Evolutionary conservation across 2,113 vertebrate genomes (phyloP), one percentile per base, ranked within the genome.

Genomic region (Amblyornis subalaris): DNA sequence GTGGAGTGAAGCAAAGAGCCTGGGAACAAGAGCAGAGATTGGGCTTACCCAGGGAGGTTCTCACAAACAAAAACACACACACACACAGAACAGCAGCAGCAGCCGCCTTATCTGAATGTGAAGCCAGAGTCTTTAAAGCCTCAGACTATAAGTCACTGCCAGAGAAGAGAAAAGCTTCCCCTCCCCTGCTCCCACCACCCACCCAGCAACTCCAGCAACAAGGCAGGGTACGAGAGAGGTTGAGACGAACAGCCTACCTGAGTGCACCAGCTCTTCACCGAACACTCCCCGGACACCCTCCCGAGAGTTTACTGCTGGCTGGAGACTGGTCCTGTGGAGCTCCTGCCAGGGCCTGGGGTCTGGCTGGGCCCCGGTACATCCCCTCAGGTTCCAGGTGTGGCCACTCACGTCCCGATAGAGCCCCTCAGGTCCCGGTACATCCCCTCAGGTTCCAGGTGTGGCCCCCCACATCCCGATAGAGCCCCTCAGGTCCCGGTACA

Each of bases 211-310:
- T 40, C 19, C 5, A 1, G 7, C 2, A 31, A 10, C 10, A 10
- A 2, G 9, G 3, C 15, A 42, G 4, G 1, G 0, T 23, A 1
- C 3, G 13, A 36, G 1, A 0, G 0, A 35, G 2, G 0, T 2
- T 5, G 33, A 18, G 2, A 71, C 3, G n/a, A 85, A 1, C 9
- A 40, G 20, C 61, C 2, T 8, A 62, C 91, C 51, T 40, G 9
- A 38, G 8, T 0, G 0, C 5, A 23, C 2, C 26, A 45, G 6
- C n/a, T 31, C 25, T 6, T n/a, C 12, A 10, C 0, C 0, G 20
- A 0, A 5, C 3, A 0, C 21, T 3, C 0, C 14, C 33, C 0
- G 0, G n/a, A 9, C 20, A 21, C 7, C 2, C 35, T 48, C 21
- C 11, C 10, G 3, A 6, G 2, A 1, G 1, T 1, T 6, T 19